These are phyloP conservation scores for Lordiphosa fenestrarum DNA, from an alignment of 2,888 invertebrate genomes.

Conservation along the genomic window DNA sequence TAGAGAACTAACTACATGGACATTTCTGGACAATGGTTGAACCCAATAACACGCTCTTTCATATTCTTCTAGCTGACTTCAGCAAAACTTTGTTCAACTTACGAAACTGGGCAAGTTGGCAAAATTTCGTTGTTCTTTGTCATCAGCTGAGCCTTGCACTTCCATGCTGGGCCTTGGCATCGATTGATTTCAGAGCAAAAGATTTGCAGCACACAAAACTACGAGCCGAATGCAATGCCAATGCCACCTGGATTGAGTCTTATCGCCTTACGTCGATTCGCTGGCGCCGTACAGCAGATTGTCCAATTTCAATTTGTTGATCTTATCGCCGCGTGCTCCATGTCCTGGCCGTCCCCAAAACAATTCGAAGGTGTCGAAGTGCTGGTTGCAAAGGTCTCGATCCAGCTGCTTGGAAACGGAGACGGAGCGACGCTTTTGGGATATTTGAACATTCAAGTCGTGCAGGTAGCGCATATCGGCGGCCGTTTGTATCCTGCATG, in stretches of 20 bases:
- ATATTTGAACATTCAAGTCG: constrained; percentile 82
- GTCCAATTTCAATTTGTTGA: constrained; percentile 79
- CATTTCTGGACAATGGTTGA: too few species aligned
- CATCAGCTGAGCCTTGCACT: constrained; percentile 11
- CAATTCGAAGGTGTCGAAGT: constrained; percentile 88
- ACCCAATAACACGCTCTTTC: background rate
- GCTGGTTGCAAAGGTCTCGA: constrained; percentile 84
- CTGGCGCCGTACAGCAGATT: constrained; percentile 79
- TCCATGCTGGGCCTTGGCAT: constrained; percentile 26
- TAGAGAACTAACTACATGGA: too few species aligned
- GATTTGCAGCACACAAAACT: constrained; percentile 45
- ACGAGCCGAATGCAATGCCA: constrained; percentile 41
- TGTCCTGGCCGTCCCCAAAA: constrained; percentile 91
- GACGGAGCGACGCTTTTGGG: constrained; percentile 80
- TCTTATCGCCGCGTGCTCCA: constrained; percentile 77
- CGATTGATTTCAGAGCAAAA: constrained; percentile 50
- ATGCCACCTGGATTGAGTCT: constrained; percentile 38
- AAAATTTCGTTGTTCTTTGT: constrained; percentile 50
- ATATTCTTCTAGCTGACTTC: constrained; percentile 13
- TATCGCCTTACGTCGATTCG: constrained; percentile 65
- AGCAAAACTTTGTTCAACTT: constrained; percentile 75
- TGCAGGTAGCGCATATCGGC: constrained; percentile 81
- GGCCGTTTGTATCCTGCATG: constrained; percentile 62
- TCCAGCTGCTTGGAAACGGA: constrained; percentile 81
- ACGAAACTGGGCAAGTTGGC: constrained; percentile 72